phyloP scores from a whole-genome alignment of 2,113 vertebrate genomes.

The Tapirus terrestris region DNA sequence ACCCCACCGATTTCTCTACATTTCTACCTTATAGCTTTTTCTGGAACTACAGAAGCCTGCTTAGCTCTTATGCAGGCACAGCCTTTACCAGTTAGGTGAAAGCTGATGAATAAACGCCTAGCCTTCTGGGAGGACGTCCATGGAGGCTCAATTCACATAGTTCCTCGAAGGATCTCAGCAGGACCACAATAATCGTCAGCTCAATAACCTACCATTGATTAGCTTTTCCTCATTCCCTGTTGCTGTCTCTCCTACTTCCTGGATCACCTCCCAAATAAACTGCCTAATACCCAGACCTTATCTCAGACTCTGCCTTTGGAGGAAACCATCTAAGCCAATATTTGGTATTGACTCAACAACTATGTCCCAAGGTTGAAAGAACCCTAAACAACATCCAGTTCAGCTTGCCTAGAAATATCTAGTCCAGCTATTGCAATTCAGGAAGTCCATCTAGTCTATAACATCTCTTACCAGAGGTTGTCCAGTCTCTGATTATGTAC shows the following conservation, averaged over 20 bases:
- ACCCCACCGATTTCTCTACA: not conserved
- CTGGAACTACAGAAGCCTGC: not conserved
- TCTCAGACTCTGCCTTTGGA: not conserved
- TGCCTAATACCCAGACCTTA: not conserved
- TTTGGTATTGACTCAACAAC: not conserved
- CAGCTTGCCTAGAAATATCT: not conserved
- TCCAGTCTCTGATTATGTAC: not conserved
- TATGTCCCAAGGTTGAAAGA: not conserved
- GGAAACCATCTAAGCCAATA: not conserved
- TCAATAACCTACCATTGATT: not conserved
- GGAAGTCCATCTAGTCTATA: not conserved
- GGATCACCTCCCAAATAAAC: not conserved
- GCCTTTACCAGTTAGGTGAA: not conserved
- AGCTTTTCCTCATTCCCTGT: not conserved
- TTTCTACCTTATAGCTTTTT: not conserved
- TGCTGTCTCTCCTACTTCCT: not conserved
- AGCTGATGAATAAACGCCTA: not conserved
- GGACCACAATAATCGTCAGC: not conserved
- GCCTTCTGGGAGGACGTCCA: rapidly evolving
- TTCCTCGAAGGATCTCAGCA: not conserved
- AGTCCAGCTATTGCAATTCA: not conserved
- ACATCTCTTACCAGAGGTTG: not conserved
- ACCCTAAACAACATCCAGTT: not conserved
- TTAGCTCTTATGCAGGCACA: not conserved
- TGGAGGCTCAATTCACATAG: not conserved